A percentile compares a stretch with the other conserved stretches of the same genome.
These are phyloP conservation scores for Brenthis ino DNA, from an alignment of 2,888 invertebrate genomes.

Conservation along the genomic window DNA sequence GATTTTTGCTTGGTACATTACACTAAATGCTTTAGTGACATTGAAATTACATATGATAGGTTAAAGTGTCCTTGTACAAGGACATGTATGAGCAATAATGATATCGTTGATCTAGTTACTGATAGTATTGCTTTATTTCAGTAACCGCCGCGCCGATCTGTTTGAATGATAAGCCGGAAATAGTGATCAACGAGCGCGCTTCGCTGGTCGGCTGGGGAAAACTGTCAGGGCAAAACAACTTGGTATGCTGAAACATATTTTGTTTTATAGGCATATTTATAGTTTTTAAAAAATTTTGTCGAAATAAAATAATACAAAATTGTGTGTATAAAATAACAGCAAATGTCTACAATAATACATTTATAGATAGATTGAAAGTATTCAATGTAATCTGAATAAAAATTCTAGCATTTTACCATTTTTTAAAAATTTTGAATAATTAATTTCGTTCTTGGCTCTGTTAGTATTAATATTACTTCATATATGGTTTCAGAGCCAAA, in stretches of 20 bases:
- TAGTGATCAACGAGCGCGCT: constrained; percentile 82
- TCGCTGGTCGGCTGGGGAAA: constrained; percentile 88
- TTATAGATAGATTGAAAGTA: not conserved
- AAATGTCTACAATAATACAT: not conserved
- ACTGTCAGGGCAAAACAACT: constrained; percentile 80
- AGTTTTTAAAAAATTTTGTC: no score
- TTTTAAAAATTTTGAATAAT: no score
- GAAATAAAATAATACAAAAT: no score
- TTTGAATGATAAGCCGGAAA: constrained; percentile 87
- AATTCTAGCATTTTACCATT: no score
- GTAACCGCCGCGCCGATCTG: constrained; percentile 91
- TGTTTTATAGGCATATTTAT: no score
- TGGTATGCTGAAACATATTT: constrained; percentile 51
- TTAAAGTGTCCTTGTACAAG: constrained; percentile 30
- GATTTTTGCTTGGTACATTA: not conserved
- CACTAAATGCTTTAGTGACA: not conserved
- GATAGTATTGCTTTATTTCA: constrained; percentile 62
- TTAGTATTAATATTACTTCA: no score
- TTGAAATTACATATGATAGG: constrained; percentile 10
- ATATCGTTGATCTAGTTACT: constrained; percentile 36
- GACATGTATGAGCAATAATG: constrained; percentile 25
- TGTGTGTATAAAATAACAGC: no score
- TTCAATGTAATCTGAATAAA: no score
- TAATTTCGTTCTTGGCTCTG: no score
- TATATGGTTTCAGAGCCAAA: no score